Conservation (phyloP, 2,888 invertebrate species). For the Xestia ashworthii region DNA sequence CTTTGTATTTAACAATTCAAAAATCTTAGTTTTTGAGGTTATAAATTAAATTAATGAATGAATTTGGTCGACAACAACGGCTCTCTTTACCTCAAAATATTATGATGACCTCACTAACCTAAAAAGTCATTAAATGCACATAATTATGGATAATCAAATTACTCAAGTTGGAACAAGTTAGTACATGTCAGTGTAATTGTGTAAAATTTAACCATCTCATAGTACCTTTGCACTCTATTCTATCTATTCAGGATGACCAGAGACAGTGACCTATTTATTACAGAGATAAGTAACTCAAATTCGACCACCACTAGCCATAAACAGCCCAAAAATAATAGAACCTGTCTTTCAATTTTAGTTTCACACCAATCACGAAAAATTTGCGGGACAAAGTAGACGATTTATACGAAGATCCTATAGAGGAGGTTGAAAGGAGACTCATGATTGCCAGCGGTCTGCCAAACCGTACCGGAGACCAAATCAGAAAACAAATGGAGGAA, state of each 20-base stretch:
- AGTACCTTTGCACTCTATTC: neutral
- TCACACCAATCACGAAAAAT: slow-evolving; percentile 73
- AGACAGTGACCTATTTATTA: neutral
- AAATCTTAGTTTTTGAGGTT: slow-evolving; percentile 69
- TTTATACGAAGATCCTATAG: slow-evolving; percentile 84
- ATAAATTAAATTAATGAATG: too few relatives aligned
- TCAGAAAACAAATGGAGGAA: slow-evolving; percentile 76
- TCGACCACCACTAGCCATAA: neutral
- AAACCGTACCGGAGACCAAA: slow-evolving; percentile 72
- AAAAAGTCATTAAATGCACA: neutral
- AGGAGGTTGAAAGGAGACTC: slow-evolving; percentile 83
- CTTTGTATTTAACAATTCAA: neutral
- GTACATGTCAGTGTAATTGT: neutral
- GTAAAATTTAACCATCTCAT: neutral
- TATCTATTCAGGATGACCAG: neutral
- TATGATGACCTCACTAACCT: neutral
- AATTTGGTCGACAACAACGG: neutral
- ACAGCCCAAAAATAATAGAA: too few relatives aligned
- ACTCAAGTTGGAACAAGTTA: neutral
- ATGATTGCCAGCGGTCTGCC: slow-evolving; percentile 82
- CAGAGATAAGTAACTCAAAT: neutral
- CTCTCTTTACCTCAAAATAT: neutral
- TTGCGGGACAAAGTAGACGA: slow-evolving; percentile 75
- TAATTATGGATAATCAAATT: neutral
- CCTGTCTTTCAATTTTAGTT: slow-evolving; percentile 71